A percentile compares a stretch with the other conserved stretches of the same genome.
Conservation (phyloP, 2,113 vertebrate species). For the Protobothrops flavoviridis region DNA sequence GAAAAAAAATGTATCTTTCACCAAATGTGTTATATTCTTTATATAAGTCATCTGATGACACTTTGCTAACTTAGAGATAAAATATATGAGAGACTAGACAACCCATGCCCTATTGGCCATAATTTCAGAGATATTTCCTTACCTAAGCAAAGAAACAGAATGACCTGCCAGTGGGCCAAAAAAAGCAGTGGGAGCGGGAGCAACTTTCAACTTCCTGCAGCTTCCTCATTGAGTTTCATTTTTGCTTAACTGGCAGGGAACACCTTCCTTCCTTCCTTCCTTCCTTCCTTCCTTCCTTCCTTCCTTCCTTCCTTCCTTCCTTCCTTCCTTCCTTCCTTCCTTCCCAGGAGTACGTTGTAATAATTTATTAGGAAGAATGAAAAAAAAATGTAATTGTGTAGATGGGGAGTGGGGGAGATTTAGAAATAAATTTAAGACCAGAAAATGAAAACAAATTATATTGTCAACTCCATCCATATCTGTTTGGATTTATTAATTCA, state of each 20-base stretch:
- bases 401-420: not conserved
- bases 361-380: not conserved
- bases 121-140: not conserved
- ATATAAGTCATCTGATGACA: not conserved
- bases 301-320: not conserved
- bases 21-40: not conserved
- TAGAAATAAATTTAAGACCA: not conserved
- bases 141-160: not conserved
- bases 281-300: no score
- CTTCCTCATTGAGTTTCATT: not conserved
- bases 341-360: not conserved
- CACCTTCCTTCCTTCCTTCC: not conserved
- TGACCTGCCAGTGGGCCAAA: not conserved
- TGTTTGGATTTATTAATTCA: not conserved
- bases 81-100: not conserved
- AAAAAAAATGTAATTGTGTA: not conserved
- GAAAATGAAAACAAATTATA: not conserved
- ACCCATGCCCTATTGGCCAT: not conserved
- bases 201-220: not conserved
- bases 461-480: not conserved
- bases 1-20: not conserved
- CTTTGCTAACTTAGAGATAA: not conserved
- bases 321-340: not conserved
- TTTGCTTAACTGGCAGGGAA: not conserved
- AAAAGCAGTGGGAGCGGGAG: not conserved